Evolutionary conservation across 2,888 invertebrate species (phyloP).

Genomic region (Thelaira solivaga): DNA sequence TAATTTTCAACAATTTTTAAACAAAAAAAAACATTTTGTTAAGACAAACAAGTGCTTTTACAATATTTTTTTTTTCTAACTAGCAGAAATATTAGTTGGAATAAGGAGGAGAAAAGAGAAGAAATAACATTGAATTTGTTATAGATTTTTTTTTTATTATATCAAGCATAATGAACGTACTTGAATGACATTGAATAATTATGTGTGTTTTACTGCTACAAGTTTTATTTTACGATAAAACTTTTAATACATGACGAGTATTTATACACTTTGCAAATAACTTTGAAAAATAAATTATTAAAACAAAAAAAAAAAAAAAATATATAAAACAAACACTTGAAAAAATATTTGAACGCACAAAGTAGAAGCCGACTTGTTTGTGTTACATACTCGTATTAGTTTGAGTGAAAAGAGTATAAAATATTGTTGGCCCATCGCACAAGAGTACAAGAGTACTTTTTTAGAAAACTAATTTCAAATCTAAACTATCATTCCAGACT

Average conservation of each 20-base stretch:
- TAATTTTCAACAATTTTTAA: slow-evolving; percentile 9
- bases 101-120: background rate
- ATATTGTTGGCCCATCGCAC: too few species aligned
- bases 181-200: slow-evolving; percentile 54
- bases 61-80: background rate
- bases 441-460: too few species aligned
- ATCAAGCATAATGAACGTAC: background rate
- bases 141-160: background rate
- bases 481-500: too few species aligned
- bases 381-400: too few species aligned
- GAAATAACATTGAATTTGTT: background rate
- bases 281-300: too few species aligned
- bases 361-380: background rate
- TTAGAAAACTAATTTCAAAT: too few species aligned
- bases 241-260: background rate
- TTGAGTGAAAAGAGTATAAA: too few species aligned
- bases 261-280: background rate
- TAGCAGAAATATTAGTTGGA: background rate
- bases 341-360: background rate
- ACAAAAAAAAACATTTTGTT: too few species aligned
- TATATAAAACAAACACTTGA: background rate
- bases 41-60: background rate
- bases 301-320: too few species aligned
- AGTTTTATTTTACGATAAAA: slow-evolving; percentile 29
- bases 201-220: slow-evolving; percentile 22